phyloP scores from a whole-genome alignment of 2,797 vertebrate species.

The Leptoclinus maculatus region DNA sequence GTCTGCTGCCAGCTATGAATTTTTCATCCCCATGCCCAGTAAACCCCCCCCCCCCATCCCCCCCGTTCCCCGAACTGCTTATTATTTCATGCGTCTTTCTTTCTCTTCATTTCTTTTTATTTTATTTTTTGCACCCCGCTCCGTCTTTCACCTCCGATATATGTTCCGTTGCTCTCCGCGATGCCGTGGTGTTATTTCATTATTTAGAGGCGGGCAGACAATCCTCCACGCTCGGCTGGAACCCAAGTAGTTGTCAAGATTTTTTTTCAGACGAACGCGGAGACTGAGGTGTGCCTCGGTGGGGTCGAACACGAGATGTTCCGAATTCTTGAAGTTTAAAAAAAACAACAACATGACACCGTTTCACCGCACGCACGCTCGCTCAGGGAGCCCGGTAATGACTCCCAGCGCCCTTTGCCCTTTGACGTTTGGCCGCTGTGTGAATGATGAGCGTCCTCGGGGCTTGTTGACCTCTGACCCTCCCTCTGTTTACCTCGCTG shows the following conservation, averaged over 20 bases:
- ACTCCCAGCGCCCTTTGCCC: constrained; percentile 68
- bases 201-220: constrained; percentile 68
- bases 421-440: constrained; percentile 61
- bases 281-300: constrained; percentile 16
- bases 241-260: constrained; percentile 47
- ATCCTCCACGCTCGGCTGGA: constrained; percentile 62
- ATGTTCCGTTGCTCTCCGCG: constrained; percentile 25
- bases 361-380: constrained; percentile 11
- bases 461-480: constrained; percentile 72
- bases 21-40: constrained; percentile 78
- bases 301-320: constrained; percentile 11
- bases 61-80: constrained; percentile 64
- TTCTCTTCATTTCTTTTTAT: constrained; percentile 12
- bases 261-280: constrained; percentile 29
- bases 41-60: constrained; percentile 43
- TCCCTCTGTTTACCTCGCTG: constrained; percentile 64
- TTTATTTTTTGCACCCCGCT: not conserved
- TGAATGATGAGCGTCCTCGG: constrained; percentile 77
- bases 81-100: constrained; percentile 75
- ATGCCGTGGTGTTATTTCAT: constrained; percentile 63
- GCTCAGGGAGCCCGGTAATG: constrained; percentile 55
- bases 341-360: not conserved
- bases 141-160: constrained; percentile 28
- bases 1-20: constrained; percentile 79
- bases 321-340: constrained; percentile 39